phyloP scores from a whole-genome alignment of 2,888 invertebrate genomes.

The Coenonympha arcania region DNA sequence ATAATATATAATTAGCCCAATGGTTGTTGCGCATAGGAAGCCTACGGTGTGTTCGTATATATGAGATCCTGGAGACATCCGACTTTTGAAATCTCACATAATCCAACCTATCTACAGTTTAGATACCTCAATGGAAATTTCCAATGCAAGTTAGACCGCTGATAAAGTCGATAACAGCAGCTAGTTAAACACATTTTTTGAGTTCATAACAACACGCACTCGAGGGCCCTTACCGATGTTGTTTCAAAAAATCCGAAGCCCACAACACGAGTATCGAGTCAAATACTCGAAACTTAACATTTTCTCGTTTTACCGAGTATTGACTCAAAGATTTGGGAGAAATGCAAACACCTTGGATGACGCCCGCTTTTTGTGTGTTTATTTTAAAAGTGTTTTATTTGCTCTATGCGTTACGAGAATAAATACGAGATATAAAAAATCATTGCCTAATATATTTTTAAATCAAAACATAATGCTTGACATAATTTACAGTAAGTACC shows the following conservation, averaged over 20 bases:
- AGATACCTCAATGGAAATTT: no score
- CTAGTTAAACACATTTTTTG: constrained; percentile 23
- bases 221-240: constrained; percentile 31
- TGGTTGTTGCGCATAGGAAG: no score
- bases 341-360: constrained; percentile 23
- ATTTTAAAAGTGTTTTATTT: constrained; percentile 11
- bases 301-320: constrained; percentile 43
- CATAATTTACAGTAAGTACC: no score
- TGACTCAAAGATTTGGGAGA: constrained; percentile 48
- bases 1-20: no score
- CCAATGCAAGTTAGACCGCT: no score
- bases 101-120: no score
- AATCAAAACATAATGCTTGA: no score
- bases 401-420: constrained; percentile 1
- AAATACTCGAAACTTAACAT: constrained; percentile 57
- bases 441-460: not conserved
- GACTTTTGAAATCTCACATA: no score
- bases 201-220: constrained; percentile 8
- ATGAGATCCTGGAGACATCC: no score
- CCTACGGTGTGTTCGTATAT: no score
- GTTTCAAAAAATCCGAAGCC: constrained; percentile 36
- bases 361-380: constrained; percentile 6
- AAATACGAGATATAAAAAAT: not conserved
- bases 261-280: constrained; percentile 31
- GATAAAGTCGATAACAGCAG: no score